Base-by-base conservation (phyloP, 2,113 vertebrate genomes). In the Elephas maximus region DNA sequence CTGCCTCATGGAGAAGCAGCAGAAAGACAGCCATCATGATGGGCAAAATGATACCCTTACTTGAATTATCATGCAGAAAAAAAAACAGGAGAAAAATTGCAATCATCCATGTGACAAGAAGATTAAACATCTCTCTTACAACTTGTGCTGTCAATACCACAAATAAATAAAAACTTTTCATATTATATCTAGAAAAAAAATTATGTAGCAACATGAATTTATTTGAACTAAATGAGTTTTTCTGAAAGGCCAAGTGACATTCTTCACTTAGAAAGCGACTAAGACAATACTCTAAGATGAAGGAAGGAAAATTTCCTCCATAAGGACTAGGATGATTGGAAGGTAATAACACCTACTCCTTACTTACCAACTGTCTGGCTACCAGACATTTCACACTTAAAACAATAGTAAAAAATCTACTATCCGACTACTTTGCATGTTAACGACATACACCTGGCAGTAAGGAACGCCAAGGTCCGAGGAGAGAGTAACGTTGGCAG, bases 91-190 rank as follows among this genome's bases (percentile, higher is more conserved):
- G 23, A 41, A 81, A 83, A 84, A 85, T 14, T 33, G 17, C 4
- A 94, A 91, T 97, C 83, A 92, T 95, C 91, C 77, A 6, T 51
- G 74, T 80, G 60, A 30, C 18, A 83, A 89, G 82, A 51, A 94
- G 88, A 95, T 88, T 78, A 95, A 96, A 91, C 69, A 93, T 86
- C 62, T 93, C 41, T 94, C 63, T 91, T 71, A 57, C 63, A 95
- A 94, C 41, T 37, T 85, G 69, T 37, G n/a, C 76, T 94, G 28
- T 89, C 85, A 71, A 51, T 7, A 88, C 18, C 77, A 95, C 78
- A 88, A 93, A 93, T 87, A 96, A 95, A 93, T 44, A 86, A 65
- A 80, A 93, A 91, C 26, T 88, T 81, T 78, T 92, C 51, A 26
- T 78, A 95, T 81, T 96, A 95, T 51, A 28, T 81, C 77, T 62